These are phyloP conservation scores for Saturnia pavonia DNA, from an alignment of 2,888 invertebrate species.

Conservation along the genomic window DNA sequence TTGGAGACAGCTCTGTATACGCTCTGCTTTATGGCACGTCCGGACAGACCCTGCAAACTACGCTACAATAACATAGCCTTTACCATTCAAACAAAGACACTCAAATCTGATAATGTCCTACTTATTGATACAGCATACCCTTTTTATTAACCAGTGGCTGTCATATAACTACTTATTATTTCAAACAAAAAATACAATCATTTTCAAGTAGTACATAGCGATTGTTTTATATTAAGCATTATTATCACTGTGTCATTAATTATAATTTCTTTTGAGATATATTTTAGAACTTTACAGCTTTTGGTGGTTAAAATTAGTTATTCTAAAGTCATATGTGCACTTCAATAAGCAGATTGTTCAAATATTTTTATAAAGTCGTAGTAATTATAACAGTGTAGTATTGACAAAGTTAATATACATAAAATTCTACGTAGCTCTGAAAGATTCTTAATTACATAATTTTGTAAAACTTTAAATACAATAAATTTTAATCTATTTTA, in stretches of 20 bases:
- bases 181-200: background rate
- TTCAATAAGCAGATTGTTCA: background rate
- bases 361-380: background rate
- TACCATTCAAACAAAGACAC: slow-evolving; percentile 70
- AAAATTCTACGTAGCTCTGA: background rate
- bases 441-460: background rate
- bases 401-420: background rate
- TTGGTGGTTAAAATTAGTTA: background rate
- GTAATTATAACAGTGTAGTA: background rate
- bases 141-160: slow-evolving; percentile 42
- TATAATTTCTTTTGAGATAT: background rate
- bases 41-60: slow-evolving; percentile 88
- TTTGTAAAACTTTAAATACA: background rate
- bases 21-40: slow-evolving; percentile 91
- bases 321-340: background rate
- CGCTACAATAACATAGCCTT: slow-evolving; percentile 67
- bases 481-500: background rate
- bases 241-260: no score
- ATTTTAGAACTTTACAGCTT: background rate
- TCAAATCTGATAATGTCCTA: slow-evolving; percentile 61
- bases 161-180: background rate
- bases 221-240: background rate
- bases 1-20: slow-evolving; percentile 94
- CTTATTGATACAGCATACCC: slow-evolving; percentile 74
- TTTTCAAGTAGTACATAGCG: background rate